Base-by-base conservation (phyloP, 2,888 invertebrate genomes). In the Calliphora vomitoria region DNA sequence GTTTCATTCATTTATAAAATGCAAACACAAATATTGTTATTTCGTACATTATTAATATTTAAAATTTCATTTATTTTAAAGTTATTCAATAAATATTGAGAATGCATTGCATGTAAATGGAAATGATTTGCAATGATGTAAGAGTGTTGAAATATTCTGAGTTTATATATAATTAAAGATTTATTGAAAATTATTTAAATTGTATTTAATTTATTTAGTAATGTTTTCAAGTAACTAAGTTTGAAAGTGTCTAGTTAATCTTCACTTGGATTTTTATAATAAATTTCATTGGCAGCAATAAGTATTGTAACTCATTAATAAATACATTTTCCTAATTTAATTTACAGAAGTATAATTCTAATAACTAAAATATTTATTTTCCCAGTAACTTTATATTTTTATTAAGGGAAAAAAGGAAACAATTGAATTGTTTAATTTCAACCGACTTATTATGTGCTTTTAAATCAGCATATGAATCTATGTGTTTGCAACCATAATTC, bases 51-150 rank as follows among this genome's bases (percentile, higher is more conserved):
- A 68, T 79, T n/a, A 58, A 68, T 68, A 68, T 68, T 66, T 79
- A 80, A 71, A 80, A 53, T 72, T 64, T 41, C 20, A 64, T 72
- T 31, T 64, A 64, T 38, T 53, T 62, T 71, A 20, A 44, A 18
- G 31, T 13, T 35, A 58, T 68, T 79, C 18, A 68, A 55, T 68
- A 13, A 55, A 6, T 58, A 58, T 18, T 47, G 0, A 35, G 4
- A 62, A 3, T 58, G 58, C 20, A 58, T 58, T 58, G 1, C 8
- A 18, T 53, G 8, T 53, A n/a, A 18, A 53, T 53, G 4, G 1
- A 53, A n/a, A 4, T 10, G 11, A 11, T 15, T n/a, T 47, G 8
- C 0, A 11, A 10, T 44, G 11, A n/a, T 50, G n/a, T 53, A 53
- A 8, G 53, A 53, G n/a, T 53, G 53, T 53, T 13, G 10, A 53